Evolutionary conservation across 2,797 vertebrate species (phyloP).

Genomic region (Cryptoprocta ferox): DNA sequence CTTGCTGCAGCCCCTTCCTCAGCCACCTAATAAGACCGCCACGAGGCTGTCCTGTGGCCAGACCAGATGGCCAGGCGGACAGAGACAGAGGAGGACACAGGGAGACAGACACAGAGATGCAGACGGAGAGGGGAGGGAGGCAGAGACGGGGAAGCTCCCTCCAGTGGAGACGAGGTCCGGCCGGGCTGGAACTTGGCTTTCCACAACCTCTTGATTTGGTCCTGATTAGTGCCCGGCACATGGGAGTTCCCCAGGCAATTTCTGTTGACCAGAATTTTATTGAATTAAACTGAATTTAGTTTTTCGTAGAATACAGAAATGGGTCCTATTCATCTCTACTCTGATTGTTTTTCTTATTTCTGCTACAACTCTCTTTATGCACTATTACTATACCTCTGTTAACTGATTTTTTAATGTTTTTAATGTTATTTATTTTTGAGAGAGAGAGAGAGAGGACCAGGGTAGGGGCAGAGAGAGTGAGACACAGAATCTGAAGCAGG

Average conservation of each 20-base stretch:
- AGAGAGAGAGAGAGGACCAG: no score
- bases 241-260: background rate
- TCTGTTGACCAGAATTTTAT: background rate
- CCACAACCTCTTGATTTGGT: background rate
- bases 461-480: no score
- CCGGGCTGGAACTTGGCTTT: fast-evolving
- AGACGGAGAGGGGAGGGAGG: background rate
- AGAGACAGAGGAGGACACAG: background rate
- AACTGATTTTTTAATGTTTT: no score
- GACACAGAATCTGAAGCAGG: no score
- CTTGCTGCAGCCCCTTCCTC: background rate
- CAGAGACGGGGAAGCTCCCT: background rate
- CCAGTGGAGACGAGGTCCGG: fast-evolving
- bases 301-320: background rate
- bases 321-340: fast-evolving
- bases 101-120: background rate
- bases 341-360: no score
- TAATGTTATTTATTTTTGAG: no score
- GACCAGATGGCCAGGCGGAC: background rate
- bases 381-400: no score
- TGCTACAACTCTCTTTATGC: fast-evolving
- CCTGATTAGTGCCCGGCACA: no score
- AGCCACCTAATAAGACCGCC: background rate
- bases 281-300: background rate
- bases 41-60: background rate